Percentiles rank a stretch among this genome's conserved stretches.
These are phyloP conservation scores for Sus scrofa DNA, from an alignment of 2,113 vertebrate species.

Conservation along the genomic window DNA sequence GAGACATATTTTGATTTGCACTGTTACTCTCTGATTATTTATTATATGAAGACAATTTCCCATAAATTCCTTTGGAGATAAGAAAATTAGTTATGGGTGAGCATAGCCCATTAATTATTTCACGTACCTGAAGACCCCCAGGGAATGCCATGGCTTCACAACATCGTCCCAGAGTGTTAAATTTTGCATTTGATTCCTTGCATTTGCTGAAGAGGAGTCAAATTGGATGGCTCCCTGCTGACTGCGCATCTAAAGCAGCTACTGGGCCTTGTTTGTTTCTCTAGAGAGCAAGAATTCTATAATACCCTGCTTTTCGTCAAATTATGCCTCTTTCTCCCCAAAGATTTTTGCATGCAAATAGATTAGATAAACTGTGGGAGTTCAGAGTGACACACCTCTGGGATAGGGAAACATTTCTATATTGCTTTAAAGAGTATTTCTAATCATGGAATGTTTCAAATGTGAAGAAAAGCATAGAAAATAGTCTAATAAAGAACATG, in stretches of 20 bases:
- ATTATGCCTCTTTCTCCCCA: conserved; percentile 70
- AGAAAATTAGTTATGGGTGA: conserved; percentile 76
- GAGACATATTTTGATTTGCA: conserved; percentile 52
- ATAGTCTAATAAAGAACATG: conserved; percentile 30
- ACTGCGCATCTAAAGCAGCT: conserved; percentile 66
- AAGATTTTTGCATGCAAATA: conserved; percentile 69
- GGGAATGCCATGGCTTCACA: neutral
- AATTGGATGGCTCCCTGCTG: conserved; percentile 66
- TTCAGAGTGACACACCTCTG: conserved; percentile 55
- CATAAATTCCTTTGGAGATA: conserved; percentile 32
- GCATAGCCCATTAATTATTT: conserved; percentile 72
- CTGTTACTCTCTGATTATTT: conserved; percentile 50
- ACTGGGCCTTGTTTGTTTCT: conserved; percentile 71
- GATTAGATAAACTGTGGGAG: conserved; percentile 63
- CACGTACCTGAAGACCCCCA: conserved; percentile 9
- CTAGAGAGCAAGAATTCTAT: conserved; percentile 68
- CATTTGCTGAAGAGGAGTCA: conserved; percentile 60
- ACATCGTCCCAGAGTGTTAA: conserved; percentile 5
- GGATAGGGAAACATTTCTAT: conserved; percentile 53
- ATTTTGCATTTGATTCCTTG: conserved; percentile 56
- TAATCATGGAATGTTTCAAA: conserved; percentile 60
- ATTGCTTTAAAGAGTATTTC: conserved; percentile 67
- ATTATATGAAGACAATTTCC: conserved; percentile 57
- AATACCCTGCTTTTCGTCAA: conserved; percentile 78
- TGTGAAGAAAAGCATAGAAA: conserved; percentile 10